phyloP scores from a whole-genome alignment of 2,888 invertebrate genomes.

The Ennomos erosarius region DNA sequence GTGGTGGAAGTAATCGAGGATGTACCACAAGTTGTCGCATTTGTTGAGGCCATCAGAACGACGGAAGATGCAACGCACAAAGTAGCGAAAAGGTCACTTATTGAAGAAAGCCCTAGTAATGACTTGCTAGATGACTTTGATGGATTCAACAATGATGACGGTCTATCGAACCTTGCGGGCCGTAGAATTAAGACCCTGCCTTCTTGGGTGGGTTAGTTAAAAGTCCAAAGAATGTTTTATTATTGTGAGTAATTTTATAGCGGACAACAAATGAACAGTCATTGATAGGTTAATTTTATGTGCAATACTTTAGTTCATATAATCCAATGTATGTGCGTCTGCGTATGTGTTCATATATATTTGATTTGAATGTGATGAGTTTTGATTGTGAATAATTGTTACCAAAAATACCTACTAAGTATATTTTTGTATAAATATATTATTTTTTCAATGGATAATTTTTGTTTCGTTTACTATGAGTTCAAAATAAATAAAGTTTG shows the following conservation, averaged over 20 bases:
- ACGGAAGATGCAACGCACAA: constrained; percentile 57
- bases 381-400: constrained; percentile 8
- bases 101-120: constrained; percentile 67
- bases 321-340: too few relatives aligned
- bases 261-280: too few relatives aligned
- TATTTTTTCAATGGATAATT: not conserved
- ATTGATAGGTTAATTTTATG: too few relatives aligned
- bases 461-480: not conserved
- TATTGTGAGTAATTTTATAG: too few relatives aligned
- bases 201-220: constrained; percentile 67
- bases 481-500: too few relatives aligned
- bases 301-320: too few relatives aligned
- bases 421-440: constrained; percentile 18
- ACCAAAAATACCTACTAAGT: constrained; percentile 17
- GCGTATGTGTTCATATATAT: too few relatives aligned
- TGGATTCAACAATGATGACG: constrained; percentile 60
- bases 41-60: constrained; percentile 49
- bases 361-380: not conserved
- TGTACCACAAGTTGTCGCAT: constrained; percentile 59
- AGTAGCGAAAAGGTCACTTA: constrained; percentile 67
- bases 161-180: constrained; percentile 61
- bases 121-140: constrained; percentile 72
- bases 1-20: constrained; percentile 62
- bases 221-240: too few relatives aligned
- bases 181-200: constrained; percentile 78